Evolutionary conservation across 2,888 invertebrate genomes (phyloP).

Genomic region (Syritta pipiens): DNA sequence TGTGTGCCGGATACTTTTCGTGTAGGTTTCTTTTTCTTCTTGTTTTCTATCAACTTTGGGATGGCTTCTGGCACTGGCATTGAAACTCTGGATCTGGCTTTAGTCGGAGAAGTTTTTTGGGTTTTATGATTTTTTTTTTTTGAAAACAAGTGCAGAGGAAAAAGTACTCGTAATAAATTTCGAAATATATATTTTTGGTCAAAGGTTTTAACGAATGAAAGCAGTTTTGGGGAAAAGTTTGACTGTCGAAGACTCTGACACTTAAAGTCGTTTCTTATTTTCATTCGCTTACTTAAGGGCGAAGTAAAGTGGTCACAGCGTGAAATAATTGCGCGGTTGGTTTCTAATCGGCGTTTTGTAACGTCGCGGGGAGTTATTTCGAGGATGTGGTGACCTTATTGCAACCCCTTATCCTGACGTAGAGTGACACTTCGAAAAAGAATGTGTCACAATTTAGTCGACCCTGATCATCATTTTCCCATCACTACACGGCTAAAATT

Average conservation of each 20-base stretch:
- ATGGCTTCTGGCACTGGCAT: slow-evolving; percentile 55
- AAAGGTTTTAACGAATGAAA: slow-evolving; percentile 46
- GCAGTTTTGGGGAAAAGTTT: slow-evolving; percentile 62
- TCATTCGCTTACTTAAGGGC: slow-evolving; percentile 41
- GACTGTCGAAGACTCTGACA: slow-evolving; percentile 35
- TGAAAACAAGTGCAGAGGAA: slow-evolving; percentile 26
- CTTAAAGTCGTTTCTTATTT: slow-evolving; percentile 56
- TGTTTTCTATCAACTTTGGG: slow-evolving; percentile 70
- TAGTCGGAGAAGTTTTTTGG: slow-evolving; percentile 40
- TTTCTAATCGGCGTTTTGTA: slow-evolving; percentile 48
- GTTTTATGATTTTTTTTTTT: slow-evolving; percentile 68
- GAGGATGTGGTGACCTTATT: too few relatives aligned
- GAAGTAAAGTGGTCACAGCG: slow-evolving; percentile 51
- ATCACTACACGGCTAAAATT: too few relatives aligned
- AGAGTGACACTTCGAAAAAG: too few relatives aligned
- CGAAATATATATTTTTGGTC: slow-evolving; percentile 50
- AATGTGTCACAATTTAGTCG: too few relatives aligned
- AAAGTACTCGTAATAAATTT: slow-evolving; percentile 54
- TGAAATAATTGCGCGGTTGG: slow-evolving; percentile 57
- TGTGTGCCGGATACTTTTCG: slow-evolving; percentile 70
- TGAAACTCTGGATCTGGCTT: slow-evolving; percentile 34
- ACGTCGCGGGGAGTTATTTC: too few relatives aligned
- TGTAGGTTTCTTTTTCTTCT: background rate
- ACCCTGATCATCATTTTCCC: too few relatives aligned
- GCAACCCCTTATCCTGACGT: too few relatives aligned